phyloP scores from a whole-genome alignment of 2,888 invertebrate genomes.

The Ennomos erosarius region DNA sequence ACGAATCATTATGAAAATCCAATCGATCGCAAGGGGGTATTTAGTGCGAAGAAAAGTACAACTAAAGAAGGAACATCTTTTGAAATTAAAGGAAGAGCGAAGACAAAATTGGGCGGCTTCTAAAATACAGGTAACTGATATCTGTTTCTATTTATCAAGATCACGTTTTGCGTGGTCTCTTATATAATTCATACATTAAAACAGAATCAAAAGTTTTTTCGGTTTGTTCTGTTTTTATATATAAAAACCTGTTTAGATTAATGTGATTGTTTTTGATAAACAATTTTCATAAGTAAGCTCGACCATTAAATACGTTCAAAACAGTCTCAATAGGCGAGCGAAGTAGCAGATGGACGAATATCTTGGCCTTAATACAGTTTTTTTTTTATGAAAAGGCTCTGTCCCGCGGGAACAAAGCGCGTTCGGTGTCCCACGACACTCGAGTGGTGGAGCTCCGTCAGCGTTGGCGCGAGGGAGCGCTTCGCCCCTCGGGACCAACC shows the following conservation, averaged over 20 bases:
- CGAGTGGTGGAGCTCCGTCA: slow-evolving; percentile 61
- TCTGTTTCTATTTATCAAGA: neutral
- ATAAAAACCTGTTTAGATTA: too few relatives aligned
- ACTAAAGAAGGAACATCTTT: slow-evolving; percentile 68
- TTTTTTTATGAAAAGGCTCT: slow-evolving; percentile 62
- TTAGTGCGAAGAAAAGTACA: slow-evolving; percentile 76
- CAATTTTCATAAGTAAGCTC: too few relatives aligned
- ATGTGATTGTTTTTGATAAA: too few relatives aligned
- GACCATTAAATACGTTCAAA: too few relatives aligned
- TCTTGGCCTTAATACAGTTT: too few relatives aligned
- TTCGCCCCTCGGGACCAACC: slow-evolving; percentile 66
- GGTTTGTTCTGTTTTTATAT: too few relatives aligned
- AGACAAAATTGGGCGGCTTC: slow-evolving; percentile 82
- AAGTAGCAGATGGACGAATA: too few relatives aligned
- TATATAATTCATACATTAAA: too few relatives aligned
- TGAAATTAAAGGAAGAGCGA: slow-evolving; percentile 71
- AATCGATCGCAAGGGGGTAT: slow-evolving; percentile 77
- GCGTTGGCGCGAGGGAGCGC: slow-evolving; percentile 72
- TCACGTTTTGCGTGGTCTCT: too few relatives aligned
- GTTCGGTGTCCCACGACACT: slow-evolving; percentile 50
- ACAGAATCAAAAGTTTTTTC: too few relatives aligned
- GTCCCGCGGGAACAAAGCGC: slow-evolving; percentile 81
- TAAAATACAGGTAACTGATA: slow-evolving; percentile 85
- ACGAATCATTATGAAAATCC: slow-evolving; percentile 62
- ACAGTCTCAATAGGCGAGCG: too few relatives aligned